Base-by-base conservation (phyloP, 2,797 vertebrate genomes). In the Sarcoramphus papa region DNA sequence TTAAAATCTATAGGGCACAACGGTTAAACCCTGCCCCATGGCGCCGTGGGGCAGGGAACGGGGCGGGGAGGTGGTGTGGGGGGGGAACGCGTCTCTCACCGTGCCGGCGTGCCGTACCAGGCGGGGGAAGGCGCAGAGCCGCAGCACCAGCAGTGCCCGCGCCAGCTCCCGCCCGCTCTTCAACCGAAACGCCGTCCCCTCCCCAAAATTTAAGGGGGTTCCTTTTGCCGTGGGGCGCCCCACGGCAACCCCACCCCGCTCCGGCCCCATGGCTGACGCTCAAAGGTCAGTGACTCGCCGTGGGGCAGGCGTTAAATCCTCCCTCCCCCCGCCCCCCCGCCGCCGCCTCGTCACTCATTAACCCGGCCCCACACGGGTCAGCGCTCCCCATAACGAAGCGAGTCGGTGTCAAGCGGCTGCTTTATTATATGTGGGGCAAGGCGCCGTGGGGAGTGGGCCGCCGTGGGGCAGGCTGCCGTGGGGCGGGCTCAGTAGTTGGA, bases 401-500 rank as follows among this genome's bases (percentile, higher is more conserved):
- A 19, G 7, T 50, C 48, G 48, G 13, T 50, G 48, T 23, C 48
- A 50, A 23, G 12, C 23, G 23, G 48, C 24, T 48, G 12, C 12
- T 48, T 48, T 13, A 48, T 48, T 43, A 14, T 7, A 14, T 9
- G 47, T 30, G 53, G 31, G 57, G 57, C 43, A 50, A n/a, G 12
- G 5, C 33, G 37, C 12, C 19, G 27, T 16, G 19, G 31, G 45
- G n/a, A n/a, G 43, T 25, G 7, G 48, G 23, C 10, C 22, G 48
- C 48, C 24, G 41, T 25, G 48, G n/a, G n/a, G n/a, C n/a, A n/a
- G n/a, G n/a, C n/a, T n/a, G n/a, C n/a, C n/a, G n/a, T n/a, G n/a
- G n/a, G n/a, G n/a, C n/a, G 33, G 40, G 10, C 22, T 99, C 95
- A 99, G 94, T 99, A 99, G 92, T 98, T 98, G 45, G 97, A 91